These are phyloP conservation scores for Thymelicus lineola DNA, from an alignment of 2,888 invertebrate species.

Conservation along the genomic window DNA sequence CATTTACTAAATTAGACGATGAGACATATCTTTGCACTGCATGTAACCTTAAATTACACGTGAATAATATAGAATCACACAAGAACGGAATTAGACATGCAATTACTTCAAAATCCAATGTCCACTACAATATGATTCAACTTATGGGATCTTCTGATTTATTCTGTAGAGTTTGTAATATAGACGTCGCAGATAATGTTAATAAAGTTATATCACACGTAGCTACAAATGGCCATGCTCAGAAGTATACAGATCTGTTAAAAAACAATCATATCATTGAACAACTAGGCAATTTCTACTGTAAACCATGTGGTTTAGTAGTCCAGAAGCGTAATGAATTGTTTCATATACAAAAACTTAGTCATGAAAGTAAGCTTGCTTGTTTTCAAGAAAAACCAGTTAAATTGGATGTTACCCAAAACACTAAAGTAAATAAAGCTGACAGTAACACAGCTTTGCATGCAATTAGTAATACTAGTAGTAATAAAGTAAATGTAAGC, in stretches of 20 bases:
- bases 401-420: neutral
- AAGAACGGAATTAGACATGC: slow-evolving; percentile 19
- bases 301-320: slow-evolving; percentile 33
- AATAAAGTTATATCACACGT: slow-evolving; percentile 22
- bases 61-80: slow-evolving; percentile 19
- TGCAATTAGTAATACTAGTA: too few relatives aligned
- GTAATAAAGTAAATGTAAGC: too few relatives aligned
- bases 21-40: neutral
- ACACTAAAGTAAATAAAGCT: neutral
- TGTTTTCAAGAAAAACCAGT: neutral
- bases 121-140: slow-evolving; percentile 35
- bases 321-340: slow-evolving; percentile 37
- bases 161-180: slow-evolving; percentile 37
- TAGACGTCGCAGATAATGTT: slow-evolving; percentile 8
- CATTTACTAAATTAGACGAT: neutral
- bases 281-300: slow-evolving; percentile 17
- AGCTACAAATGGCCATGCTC: slow-evolving; percentile 1
- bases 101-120: slow-evolving; percentile 24
- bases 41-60: slow-evolving; percentile 14
- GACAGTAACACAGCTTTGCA: neutral
- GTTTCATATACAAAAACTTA: slow-evolving; percentile 30
- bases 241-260: slow-evolving; percentile 2
- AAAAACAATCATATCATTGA: neutral
- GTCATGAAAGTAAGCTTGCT: slow-evolving; percentile 19
- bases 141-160: neutral